phyloP scores from a whole-genome alignment of 2,888 invertebrate genomes.

The Tolmerus cingulatus region DNA sequence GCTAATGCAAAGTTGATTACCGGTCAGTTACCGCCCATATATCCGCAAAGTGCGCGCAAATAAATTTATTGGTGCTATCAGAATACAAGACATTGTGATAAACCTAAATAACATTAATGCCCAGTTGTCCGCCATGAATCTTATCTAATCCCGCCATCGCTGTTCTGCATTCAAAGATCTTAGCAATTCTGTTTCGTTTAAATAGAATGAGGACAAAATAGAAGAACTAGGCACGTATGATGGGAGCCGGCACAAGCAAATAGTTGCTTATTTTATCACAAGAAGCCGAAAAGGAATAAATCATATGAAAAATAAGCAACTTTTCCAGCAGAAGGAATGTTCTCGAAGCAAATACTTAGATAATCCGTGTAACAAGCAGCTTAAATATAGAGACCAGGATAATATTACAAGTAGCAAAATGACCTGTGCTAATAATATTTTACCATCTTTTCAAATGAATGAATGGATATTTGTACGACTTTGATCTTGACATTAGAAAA shows the following conservation, averaged over 20 bases:
- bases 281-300: neutral
- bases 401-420: neutral
- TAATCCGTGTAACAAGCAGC: neutral
- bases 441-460: neutral
- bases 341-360: neutral
- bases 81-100: slow-evolving; percentile 36
- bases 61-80: slow-evolving; percentile 35
- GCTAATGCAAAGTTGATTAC: slow-evolving; percentile 1
- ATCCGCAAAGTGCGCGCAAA: slow-evolving; percentile 12
- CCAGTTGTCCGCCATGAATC: slow-evolving; percentile 36
- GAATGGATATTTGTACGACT: too few species aligned
- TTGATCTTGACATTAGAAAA: too few species aligned
- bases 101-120: slow-evolving; percentile 42
- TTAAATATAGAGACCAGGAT: neutral
- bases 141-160: slow-evolving; percentile 42
- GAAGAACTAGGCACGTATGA: neutral
- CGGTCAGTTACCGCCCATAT: slow-evolving; percentile 10
- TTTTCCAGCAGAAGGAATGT: neutral
- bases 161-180: slow-evolving; percentile 30
- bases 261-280: neutral
- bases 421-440: neutral
- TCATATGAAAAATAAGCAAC: neutral
- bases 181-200: neutral
- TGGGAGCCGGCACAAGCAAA: neutral
- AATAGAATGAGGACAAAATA: slow-evolving; percentile 19